Base-by-base conservation (phyloP, 2,113 vertebrate genomes). In the Leucosticte australis region DNA sequence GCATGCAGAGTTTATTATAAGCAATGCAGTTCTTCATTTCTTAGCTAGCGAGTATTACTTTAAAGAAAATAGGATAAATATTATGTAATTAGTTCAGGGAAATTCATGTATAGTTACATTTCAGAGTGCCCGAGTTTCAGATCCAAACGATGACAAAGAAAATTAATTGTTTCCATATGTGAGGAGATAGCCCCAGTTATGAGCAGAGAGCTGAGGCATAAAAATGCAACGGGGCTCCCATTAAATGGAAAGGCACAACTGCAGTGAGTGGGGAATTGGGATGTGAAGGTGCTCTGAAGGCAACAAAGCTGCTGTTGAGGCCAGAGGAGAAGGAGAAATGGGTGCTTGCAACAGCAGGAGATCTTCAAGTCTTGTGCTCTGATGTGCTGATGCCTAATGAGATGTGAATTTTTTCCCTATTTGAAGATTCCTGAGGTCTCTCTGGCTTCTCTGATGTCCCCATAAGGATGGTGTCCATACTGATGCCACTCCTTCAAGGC, bases 51-150 rank as follows among this genome's bases (percentile, higher is more conserved):
- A 97, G 89, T 95, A 95, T 94, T 97, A 88, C 97, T 98, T 98
- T 98, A 97, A 97, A 98, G 97, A 97, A 97, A 97, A 98, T 97
- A 97, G 96, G 96, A 96, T 97, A 95, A 96, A 97, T 98, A 98
- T 97, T 97, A 97, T 97, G 88, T 97, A 97, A 98, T 98, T 98
- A 97, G 97, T 98, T 98, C 93, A 97, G 97, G 96, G 96, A 98
- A 98, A 97, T 96, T 96, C 96, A 89, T 96, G 96, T 98, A 95
- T 94, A 96, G 97, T 97, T 98, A 92, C 94, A 95, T 97, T 96
- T 95, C 86, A 96, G 96, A 96, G 92, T 96, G 89, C 95, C 94
- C 93, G 70, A 52, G 95, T 96, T 98, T 97, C 95, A 85, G 87
- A 95, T 87, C 92, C 96, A 97, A 96, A 95, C 5, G 95, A 98